Base-by-base conservation (phyloP, 2,888 invertebrate genomes). In the Lagria hirta region DNA sequence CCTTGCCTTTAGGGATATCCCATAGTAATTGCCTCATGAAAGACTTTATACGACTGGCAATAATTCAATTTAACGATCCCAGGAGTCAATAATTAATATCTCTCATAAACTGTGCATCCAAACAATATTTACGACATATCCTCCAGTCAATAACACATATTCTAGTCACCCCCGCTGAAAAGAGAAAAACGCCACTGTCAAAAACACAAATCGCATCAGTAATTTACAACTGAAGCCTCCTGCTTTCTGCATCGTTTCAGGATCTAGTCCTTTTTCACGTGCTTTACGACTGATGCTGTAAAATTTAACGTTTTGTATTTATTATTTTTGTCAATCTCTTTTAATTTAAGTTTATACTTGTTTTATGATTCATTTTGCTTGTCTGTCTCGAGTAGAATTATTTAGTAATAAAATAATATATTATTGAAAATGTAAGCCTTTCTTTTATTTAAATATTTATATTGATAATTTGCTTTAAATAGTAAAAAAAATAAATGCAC, bases 151-250 rank as follows among this genome's bases (percentile, higher is more conserved):
- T 54, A 54, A 52, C 50, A 52, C 38, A 45, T 38, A 21, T 13
- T 18, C 21, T 14, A 43, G 42, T 47, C 48, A 46, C 46, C 49
- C 49, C 46, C 45, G 37, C 42, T 10, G 30, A 43, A 35, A 36
- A 29, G 33, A 47, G 49, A 55, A 54, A 58, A 58, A 56, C 51
- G 56, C 54, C 51, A 53, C 56, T 56, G 56, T 56, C 56, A 56
- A 56, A 53, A 40, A 51, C 56, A 56, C 56, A 49, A 52, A 54
- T 56, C 52, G 52, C 45, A 33, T 43, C 37, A 38, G 52, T 56
- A 56, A 56, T 56, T 56, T 56, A 56, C 56, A 48, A 44, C 51
- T 10, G 36, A 24, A 20, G 24, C 42, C 7, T 4, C 8, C 24
- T 18, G 5, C 18, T 7, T 6, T 7, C 5, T 6, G 5, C 5